These are phyloP conservation scores for Brachionus paranguensis DNA, from an alignment of 1,140 invertebrate genomes.

Conservation along the genomic window DNA sequence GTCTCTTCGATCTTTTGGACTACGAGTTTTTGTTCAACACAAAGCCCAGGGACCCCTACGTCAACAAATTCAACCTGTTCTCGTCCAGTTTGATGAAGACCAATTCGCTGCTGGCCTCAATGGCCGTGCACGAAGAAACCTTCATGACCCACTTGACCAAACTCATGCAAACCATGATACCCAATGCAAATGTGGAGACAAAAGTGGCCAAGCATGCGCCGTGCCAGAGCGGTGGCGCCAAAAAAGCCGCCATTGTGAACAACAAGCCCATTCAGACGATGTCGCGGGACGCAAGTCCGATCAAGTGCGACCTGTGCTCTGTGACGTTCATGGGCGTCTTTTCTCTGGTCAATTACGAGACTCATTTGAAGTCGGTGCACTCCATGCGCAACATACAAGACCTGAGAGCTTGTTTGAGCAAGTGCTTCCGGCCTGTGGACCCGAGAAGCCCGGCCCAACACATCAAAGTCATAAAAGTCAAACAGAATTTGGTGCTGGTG, in stretches of 20 bases:
- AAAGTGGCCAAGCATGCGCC: background rate
- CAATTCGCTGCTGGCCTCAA: background rate
- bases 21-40: conserved; percentile 11
- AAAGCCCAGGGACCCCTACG: background rate
- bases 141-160: background rate
- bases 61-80: conserved; percentile 24
- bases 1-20: background rate
- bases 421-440: background rate
- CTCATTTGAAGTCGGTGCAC: background rate
- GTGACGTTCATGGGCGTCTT: background rate
- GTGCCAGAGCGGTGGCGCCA: background rate
- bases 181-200: too few species aligned
- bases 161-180: background rate
- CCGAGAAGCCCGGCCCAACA: background rate
- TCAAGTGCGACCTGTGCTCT: background rate
- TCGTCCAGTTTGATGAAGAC: background rate
- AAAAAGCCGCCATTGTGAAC: background rate
- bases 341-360: background rate
- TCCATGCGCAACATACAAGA: background rate
- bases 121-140: background rate
- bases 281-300: background rate
- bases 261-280: background rate
- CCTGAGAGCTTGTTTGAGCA: background rate
- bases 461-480: conserved; percentile 19
- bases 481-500: background rate